phyloP scores from a whole-genome alignment of 2,888 invertebrate genomes.

The Colostygia pectinataria region DNA sequence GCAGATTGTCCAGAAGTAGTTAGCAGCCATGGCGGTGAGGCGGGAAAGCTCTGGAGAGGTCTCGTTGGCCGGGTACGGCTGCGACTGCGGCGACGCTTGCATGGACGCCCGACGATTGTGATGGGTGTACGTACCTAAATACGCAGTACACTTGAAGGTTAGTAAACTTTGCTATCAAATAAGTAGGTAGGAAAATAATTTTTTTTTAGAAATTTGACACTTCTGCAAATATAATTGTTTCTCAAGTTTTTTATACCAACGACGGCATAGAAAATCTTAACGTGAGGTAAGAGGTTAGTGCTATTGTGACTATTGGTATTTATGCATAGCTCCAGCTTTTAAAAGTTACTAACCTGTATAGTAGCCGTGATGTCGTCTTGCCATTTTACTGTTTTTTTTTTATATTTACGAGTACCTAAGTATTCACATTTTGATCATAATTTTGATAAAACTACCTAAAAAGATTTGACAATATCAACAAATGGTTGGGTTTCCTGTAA shows the following conservation, averaged over 20 bases:
- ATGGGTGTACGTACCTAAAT: constrained; percentile 7
- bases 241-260: too few relatives aligned
- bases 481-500: too few relatives aligned
- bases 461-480: not conserved
- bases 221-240: too few relatives aligned
- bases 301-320: too few relatives aligned
- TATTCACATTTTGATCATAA: constrained; percentile 9
- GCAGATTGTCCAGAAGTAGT: constrained; percentile 40
- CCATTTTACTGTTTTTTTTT: constrained; percentile 10
- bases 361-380: constrained; percentile 11
- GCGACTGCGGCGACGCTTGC: not conserved
- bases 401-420: too few relatives aligned
- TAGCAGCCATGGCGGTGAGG: constrained; percentile 24
- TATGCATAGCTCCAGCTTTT: too few relatives aligned
- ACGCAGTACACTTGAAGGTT: not conserved
- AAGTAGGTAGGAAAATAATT: too few relatives aligned
- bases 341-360: constrained; percentile 1
- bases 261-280: too few relatives aligned
- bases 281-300: too few relatives aligned
- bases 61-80: not conserved
- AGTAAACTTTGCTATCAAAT: too few relatives aligned
- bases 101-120: not conserved
- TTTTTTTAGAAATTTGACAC: too few relatives aligned
- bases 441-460: constrained; percentile 3
- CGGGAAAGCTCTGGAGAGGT: constrained; percentile 12